Base-by-base conservation (phyloP, 2,888 invertebrate species). In the Caenorhabditis sp. region DNA sequence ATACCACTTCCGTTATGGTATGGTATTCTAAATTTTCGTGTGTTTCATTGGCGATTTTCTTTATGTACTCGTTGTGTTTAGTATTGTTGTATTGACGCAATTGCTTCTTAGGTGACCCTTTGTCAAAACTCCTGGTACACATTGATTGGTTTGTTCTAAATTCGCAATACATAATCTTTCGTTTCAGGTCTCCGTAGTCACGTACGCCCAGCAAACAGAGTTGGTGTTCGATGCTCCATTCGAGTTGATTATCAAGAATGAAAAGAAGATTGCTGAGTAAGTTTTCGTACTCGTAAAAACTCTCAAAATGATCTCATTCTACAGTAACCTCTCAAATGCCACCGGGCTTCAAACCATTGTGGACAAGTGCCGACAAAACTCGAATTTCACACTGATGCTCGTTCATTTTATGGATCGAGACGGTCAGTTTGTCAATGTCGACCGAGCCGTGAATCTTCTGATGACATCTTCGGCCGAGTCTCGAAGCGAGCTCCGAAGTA, bases 211-310 rank as follows among this genome's bases (percentile, higher is more conserved):
- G 55, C 82, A 82, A 52, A 74, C 78, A 0, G 82, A 82, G 27
- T 58, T 82, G 24, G 71, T 82, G 8, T 82, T 82, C 52, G 80
- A 82, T 72, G 79, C 82, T 15, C 81, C 82, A 61, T 82, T 82
- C 43, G 82, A 82, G 13, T 53, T 77, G 30, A 71, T 82, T 17
- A 73, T 76, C 41, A 72, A 73, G 27, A 82, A 79, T 68, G 81
- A 82, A 65, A 82, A 81, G 61, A 70, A 76, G 24, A 80, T 82
- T 52, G 75, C 79, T 8, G 72, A 72, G 82, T 82, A 13, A 65
- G 77, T 56, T 22, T 27, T 20, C 5, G 7, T 41, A n/a, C n/a
- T 24, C 32, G 5, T 30, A 30, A 30, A 30, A 30, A 39, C 4
- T 6, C 4, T 39, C n/a, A 13, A 39, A 39, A 13, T 9, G 39